Evolutionary conservation across 2,113 vertebrate genomes (phyloP), one percentile per base, ranked within the genome.

Genomic region (Nannobrachium achirus): DNA sequence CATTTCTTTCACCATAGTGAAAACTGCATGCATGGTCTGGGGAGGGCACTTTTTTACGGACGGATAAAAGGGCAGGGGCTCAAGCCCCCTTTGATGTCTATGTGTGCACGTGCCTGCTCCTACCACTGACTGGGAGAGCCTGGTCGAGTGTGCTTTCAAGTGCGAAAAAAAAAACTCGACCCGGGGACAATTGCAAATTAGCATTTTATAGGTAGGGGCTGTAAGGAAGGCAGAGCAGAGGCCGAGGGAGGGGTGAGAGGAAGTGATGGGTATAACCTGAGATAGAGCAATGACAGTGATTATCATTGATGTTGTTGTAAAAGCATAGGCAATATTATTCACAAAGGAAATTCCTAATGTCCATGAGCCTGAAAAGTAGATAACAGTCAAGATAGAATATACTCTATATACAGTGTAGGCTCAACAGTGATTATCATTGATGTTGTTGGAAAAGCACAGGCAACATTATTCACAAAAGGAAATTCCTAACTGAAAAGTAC

Each of bases 201-300:
- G 75, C 88, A 89, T 91, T 91, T 92, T 90, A 92, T 55, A 46
- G 71, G 16, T 60, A 14, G 33, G 38, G 49, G 50, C 63, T 79
- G 60, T 62, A 46, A 75, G 79, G 59, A 71, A 68, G 78, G 60
- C 66, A 72, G 38, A 63, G 63, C 61, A 78, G 68, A 78, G 69
- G 77, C 68, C 44, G 74, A 66, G 63, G 48, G 46, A 45, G 63
- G 83, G 72, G 69, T 14, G 2, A 56, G 61, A 86, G 76, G 80
- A 86, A 80, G 75, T 52, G 44, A 71, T 19, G 55, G 65, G 73
- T 75, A 75, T 67, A 60, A 70, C 67, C 33, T 25, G 63, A 75
- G 66, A 66, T 39, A 57, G 19, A 69, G 76, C 63, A 85, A 70
- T 81, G 76, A 76, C 67, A 58, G 74, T 62, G 65, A 79, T 64